Evolutionary conservation across 2,888 invertebrate species (phyloP).

Genomic region (Beris morrisii): DNA sequence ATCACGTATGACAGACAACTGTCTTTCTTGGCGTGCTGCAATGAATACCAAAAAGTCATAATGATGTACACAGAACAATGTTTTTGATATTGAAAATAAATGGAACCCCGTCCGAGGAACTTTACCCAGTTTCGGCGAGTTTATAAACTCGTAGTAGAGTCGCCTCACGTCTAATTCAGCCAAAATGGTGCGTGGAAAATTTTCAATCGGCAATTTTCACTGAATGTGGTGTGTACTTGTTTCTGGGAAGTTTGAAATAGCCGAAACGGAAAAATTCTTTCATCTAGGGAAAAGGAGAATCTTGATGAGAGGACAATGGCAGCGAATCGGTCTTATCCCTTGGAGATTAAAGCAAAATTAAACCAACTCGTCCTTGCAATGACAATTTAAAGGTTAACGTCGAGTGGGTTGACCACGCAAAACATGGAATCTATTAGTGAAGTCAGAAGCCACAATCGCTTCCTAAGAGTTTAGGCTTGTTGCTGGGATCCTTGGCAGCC

Average conservation of each 20-base stretch:
- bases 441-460: no score
- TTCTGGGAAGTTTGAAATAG: not conserved
- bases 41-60: slow-evolving; percentile 21
- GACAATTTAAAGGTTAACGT: no score
- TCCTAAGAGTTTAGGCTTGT: no score
- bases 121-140: slow-evolving; percentile 2
- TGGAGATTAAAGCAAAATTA: no score
- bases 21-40: slow-evolving; percentile 18
- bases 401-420: no score
- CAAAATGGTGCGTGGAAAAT: slow-evolving; percentile 15
- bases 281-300: no score
- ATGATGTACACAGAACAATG: slow-evolving; percentile 16
- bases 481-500: no score
- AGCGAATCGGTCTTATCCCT: no score
- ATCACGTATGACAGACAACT: slow-evolving; percentile 28
- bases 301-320: no score
- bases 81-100: slow-evolving; percentile 20
- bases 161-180: slow-evolving; percentile 16
- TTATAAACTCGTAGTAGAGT: slow-evolving; percentile 13
- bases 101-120: slow-evolving; percentile 3
- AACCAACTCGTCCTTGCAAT: no score
- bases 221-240: not conserved
- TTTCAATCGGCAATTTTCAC: slow-evolving; percentile 1
- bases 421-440: no score
- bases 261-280: not conserved